Percentiles rank a stretch among this genome's conserved stretches.
Conservation (phyloP, 1,140 invertebrate genomes). For the Cherax quadricarinatus region DNA sequence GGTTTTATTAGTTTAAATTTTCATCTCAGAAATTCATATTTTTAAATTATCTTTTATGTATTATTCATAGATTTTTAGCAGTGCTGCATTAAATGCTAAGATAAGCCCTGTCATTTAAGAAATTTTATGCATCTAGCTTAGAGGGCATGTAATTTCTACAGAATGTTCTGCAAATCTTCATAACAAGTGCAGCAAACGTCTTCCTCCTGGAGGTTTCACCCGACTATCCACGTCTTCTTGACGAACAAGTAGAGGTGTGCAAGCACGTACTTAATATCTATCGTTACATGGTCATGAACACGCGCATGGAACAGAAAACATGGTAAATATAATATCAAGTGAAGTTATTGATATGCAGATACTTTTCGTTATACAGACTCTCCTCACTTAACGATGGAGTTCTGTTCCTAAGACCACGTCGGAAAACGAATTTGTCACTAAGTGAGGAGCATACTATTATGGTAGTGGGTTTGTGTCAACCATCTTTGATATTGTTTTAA, state of each 20-base stretch:
- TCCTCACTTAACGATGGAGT: too few species aligned
- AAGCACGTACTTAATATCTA: conserved; percentile 98
- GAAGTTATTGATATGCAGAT: too few species aligned
- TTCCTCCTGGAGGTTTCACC: conserved; percentile 83
- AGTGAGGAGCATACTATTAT: too few species aligned
- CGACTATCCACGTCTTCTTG: conserved; percentile 80
- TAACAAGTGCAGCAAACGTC: conserved; percentile 96
- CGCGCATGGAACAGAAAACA: conserved; percentile 91
- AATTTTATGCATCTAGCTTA: background rate
- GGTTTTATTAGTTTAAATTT: too few species aligned
- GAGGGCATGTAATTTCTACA: conserved; percentile 76
- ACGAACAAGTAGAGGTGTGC: conserved; percentile 97
- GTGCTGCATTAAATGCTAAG: background rate
- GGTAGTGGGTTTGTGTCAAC: too few species aligned
- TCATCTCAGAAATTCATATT: too few species aligned
- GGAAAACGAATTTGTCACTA: too few species aligned
- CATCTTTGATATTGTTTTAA: too few species aligned
- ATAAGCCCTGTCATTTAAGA: background rate
- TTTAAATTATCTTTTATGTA: too few species aligned
- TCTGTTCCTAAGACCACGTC: too few species aligned
- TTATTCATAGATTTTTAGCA: background rate
- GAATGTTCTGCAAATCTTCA: conserved; percentile 94
- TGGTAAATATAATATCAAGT: conserved; percentile 82
- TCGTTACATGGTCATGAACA: conserved; percentile 97
- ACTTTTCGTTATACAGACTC: too few species aligned